Conservation (phyloP, 2,888 invertebrate species). For the Watsonalla binaria region DNA sequence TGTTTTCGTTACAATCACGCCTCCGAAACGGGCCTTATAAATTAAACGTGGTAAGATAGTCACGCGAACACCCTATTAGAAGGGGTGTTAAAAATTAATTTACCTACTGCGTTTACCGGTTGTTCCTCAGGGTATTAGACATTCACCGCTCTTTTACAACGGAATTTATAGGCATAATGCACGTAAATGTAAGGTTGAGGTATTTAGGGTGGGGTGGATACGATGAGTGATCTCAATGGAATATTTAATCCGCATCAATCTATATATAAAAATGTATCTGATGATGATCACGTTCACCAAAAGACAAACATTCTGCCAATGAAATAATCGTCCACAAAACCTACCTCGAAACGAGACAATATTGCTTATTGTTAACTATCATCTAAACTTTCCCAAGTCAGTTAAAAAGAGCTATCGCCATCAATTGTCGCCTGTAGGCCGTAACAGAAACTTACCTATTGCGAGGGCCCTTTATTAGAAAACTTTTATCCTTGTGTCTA, state of each 20-base stretch:
- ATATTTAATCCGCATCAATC: too few species aligned
- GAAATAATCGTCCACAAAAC: conserved; percentile 6
- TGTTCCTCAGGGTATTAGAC: too few species aligned
- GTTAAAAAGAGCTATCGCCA: conserved; percentile 68
- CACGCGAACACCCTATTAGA: conserved; percentile 65
- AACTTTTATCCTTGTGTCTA: conserved; percentile 60
- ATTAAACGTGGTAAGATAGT: conserved; percentile 48
- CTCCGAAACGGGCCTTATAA: conserved; percentile 12
- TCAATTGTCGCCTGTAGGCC: conserved; percentile 75
- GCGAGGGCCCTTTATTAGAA: conserved; percentile 72
- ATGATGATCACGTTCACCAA: too few species aligned
- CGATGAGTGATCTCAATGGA: too few species aligned
- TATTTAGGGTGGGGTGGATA: too few species aligned
- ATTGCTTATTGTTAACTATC: conserved; percentile 18
- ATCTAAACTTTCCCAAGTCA: conserved; percentile 47
- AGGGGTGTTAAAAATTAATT: conserved; percentile 65
- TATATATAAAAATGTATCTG: too few species aligned
- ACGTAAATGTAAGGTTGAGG: not conserved
- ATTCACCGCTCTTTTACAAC: not conserved
- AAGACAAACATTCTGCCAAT: too few species aligned
- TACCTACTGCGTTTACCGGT: too few species aligned
- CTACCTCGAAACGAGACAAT: not conserved
- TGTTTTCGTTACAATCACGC: conserved; percentile 39
- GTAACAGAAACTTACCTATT: conserved; percentile 69
- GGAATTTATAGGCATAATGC: conserved; percentile 5